Base-by-base conservation (phyloP, 1,140 invertebrate genomes). In the Pseudachorutes palmiensis region DNA sequence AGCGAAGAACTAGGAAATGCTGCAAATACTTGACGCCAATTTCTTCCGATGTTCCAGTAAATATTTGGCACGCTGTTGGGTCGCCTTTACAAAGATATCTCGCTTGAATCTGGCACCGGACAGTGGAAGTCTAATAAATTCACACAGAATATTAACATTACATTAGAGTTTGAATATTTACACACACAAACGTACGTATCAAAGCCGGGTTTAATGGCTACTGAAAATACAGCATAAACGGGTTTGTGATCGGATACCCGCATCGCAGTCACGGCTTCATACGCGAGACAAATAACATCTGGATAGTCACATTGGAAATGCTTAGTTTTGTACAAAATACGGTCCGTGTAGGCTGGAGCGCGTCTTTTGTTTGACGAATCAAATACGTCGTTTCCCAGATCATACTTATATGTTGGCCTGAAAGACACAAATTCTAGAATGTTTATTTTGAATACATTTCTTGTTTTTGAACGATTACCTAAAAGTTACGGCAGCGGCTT, bases 331-430 rank as follows among this genome's bases (percentile, higher is more conserved):
- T 70, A 74, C 32, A 74, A 58, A 29, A 74, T 66, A 45, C 72
- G 55, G 49, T 74, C 72, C 2, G 72, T 74, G 58, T 71, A 74
- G 24, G 72, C 72, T 31, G 72, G 72, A 2, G 68, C 26, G 29
- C 72, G n/a, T 48, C 69, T 65, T 60, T 74, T 74, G 5, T 30
- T 65, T 1, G 72, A 74, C 2, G 70, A 59, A 45, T 74, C 72
- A 55, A 74, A 74, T 16, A 48, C 68, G 33, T 74, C 72, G 0
- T 64, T 66, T 16, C 70, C 70, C 16, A 74, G 12, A 41, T 74
- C 72, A 32, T 71, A 74, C 33, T 74, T 74, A 63, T 74, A 74
- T 0, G 72, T 71, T 14, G 72, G 72, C 45, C 72, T 73, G 31
- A 0, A 63, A 67, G 33, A 45, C 29, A 41, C 14, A 31, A 57